Evolutionary conservation across 2,113 vertebrate genomes (phyloP).

Genomic region (Zosterops pallidus): DNA sequence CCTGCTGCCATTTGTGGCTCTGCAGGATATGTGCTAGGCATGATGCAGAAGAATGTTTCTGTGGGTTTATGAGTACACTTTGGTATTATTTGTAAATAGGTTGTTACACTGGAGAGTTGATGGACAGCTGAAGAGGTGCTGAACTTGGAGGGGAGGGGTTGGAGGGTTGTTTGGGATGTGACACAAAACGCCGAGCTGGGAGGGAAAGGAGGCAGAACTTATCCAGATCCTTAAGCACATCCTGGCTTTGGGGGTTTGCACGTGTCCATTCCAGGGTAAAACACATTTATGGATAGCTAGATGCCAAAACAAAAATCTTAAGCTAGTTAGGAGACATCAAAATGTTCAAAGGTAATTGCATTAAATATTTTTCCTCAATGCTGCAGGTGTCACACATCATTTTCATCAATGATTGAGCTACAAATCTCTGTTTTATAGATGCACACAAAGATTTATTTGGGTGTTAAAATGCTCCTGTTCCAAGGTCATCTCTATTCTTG

Average conservation of each 20-base stretch:
- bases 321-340: not conserved
- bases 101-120: not conserved
- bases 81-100: not conserved
- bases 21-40: not conserved
- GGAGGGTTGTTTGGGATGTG: accelerated
- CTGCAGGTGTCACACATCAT: not conserved
- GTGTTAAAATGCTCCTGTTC: not conserved
- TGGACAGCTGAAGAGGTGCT: not conserved
- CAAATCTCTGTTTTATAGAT: not conserved
- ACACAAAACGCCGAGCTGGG: not conserved
- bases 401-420: not conserved
- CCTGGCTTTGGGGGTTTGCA: not conserved
- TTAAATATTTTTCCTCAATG: not conserved
- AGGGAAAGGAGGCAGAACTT: not conserved
- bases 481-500: not conserved
- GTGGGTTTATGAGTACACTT: not conserved
- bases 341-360: not conserved
- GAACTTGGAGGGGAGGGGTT: not conserved
- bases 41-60: not conserved
- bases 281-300: not conserved
- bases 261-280: not conserved
- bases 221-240: not conserved
- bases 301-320: not conserved
- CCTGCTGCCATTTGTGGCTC: not conserved
- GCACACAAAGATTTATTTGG: not conserved